Conservation (phyloP, 1,140 invertebrate genomes). For the Semibalanus balanoides region DNA sequence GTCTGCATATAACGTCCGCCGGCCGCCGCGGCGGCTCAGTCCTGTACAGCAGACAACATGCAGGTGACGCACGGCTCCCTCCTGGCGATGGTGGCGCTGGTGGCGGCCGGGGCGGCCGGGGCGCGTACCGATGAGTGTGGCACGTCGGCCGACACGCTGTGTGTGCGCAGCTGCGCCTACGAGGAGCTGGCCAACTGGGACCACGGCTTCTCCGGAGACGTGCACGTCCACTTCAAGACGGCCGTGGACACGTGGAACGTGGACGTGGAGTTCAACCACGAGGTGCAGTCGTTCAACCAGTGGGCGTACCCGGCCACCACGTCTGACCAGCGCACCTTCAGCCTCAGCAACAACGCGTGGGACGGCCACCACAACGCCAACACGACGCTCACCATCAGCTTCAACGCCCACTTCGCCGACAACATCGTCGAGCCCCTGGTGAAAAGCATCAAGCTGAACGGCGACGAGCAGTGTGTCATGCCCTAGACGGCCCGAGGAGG, state of each 20-base stretch:
- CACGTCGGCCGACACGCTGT: neutral
- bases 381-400: neutral
- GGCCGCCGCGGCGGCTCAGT: too few species aligned
- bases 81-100: neutral
- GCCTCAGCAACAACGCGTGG: neutral
- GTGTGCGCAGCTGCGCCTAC: neutral
- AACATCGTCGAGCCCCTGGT: neutral
- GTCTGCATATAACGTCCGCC: too few species aligned
- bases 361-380: conserved; percentile 1
- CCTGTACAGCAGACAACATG: too few species aligned
- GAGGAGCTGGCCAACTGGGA: neutral
- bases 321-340: neutral
- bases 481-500: neutral
- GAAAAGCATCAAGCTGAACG: neutral
- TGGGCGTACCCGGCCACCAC: neutral
- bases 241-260: neutral
- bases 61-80: neutral
- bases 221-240: neutral
- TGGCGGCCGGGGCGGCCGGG: too few species aligned
- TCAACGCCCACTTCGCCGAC: neutral
- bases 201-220: neutral
- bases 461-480: neutral
- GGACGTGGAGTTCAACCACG: neutral
- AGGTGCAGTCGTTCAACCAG: neutral
- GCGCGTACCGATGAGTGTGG: neutral